These are phyloP conservation scores for Drosophila falleni DNA, from an alignment of 2,888 invertebrate species.

Conservation along the genomic window DNA sequence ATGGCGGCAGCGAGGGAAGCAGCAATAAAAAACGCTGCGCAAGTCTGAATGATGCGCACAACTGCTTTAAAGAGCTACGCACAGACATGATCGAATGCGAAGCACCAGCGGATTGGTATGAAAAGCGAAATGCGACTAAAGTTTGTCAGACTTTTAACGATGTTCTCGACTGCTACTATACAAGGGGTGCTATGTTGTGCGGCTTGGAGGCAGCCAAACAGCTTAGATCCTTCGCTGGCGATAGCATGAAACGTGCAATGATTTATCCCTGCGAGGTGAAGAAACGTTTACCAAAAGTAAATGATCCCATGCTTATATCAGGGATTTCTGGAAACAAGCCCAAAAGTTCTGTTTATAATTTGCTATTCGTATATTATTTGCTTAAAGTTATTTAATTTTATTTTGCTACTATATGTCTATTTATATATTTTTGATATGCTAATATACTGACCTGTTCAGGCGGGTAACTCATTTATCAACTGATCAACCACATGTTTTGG, in stretches of 20 bases:
- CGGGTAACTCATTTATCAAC: conserved; percentile 31
- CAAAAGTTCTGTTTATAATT: background rate
- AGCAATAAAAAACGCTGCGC: conserved; percentile 46
- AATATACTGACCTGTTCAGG: conserved; percentile 13
- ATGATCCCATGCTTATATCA: conserved; percentile 76
- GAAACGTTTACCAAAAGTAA: conserved; percentile 74
- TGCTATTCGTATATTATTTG: conserved; percentile 12
- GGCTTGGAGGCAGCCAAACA: conserved; percentile 85
- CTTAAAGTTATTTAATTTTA: conserved; percentile 5
- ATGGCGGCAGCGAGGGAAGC: conserved; percentile 44
- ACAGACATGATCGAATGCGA: conserved; percentile 86
- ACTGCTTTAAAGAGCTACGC: conserved; percentile 85
- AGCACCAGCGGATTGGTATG: conserved; percentile 87
- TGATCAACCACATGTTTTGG: conserved; percentile 31
- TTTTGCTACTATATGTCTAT: background rate
- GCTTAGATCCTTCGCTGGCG: conserved; percentile 79
- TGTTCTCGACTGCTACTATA: conserved; percentile 86
- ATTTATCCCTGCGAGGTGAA: conserved; percentile 66
- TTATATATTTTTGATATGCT: conserved; percentile 15
- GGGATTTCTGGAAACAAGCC: background rate
- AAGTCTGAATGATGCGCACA: conserved; percentile 82
- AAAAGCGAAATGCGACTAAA: conserved; percentile 84
- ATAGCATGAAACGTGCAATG: conserved; percentile 68
- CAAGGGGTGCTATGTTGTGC: conserved; percentile 86
- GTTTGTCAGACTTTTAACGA: conserved; percentile 86